Percentiles rank a stretch among this genome's conserved stretches.
Evolutionary conservation across 2,888 invertebrate species (phyloP).

Genomic region (Agelastica alni): DNA sequence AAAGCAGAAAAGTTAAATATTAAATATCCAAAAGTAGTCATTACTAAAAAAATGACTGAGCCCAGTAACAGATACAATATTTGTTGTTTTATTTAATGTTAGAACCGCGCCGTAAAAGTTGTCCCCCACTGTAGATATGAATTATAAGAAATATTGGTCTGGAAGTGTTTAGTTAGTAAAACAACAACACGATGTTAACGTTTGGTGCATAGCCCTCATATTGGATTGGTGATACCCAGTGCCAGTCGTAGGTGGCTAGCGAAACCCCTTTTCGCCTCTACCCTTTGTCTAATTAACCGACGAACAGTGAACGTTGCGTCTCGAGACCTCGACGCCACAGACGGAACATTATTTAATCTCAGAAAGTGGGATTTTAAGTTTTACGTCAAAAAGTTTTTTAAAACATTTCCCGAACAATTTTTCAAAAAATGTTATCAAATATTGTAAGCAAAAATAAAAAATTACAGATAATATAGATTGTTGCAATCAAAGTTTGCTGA

Average conservation of each 20-base stretch:
- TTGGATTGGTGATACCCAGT: conserved; percentile 54
- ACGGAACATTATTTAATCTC: conserved; percentile 3
- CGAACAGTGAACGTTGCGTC: conserved; percentile 53
- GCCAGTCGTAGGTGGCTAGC: conserved; percentile 46
- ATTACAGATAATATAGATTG: no score
- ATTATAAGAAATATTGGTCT: conserved; percentile 14
- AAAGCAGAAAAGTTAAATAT: no score
- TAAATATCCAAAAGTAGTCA: no score
- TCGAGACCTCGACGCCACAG: conserved; percentile 40
- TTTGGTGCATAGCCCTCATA: conserved; percentile 54
- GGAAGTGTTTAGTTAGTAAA: conserved; percentile 17
- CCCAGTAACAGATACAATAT: no score
- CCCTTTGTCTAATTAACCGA: conserved; percentile 54
- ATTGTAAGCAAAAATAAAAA: no score
- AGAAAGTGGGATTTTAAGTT: background rate
- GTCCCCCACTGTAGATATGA: background rate
- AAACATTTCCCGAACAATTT: no score
- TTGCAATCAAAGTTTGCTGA: no score
- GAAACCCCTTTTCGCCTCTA: conserved; percentile 37
- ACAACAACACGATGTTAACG: conserved; percentile 39
- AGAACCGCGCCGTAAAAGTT: no score
- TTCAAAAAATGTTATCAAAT: no score
- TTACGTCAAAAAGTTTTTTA: no score
- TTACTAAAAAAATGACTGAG: no score
- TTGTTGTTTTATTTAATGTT: no score